Evolutionary conservation across 2,797 vertebrate species (phyloP).

Genomic region (Poeciliopsis infans): DNA sequence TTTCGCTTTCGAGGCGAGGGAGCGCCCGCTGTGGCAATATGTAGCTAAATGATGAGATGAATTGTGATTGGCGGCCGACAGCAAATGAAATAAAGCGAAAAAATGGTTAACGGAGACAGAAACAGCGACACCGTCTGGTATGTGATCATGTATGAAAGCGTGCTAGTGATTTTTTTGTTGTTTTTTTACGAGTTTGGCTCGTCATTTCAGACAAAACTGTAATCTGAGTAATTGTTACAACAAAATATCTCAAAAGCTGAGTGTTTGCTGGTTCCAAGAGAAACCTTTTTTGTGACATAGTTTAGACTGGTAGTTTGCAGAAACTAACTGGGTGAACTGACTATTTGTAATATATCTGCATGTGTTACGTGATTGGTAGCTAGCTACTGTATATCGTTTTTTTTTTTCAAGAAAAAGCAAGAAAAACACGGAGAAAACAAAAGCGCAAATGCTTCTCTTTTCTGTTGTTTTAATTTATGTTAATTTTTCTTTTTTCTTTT

Average conservation of each 20-base stretch:
- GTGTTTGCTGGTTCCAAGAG: slow-evolving; percentile 82
- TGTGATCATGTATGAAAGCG: slow-evolving; percentile 70
- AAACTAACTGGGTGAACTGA: slow-evolving; percentile 85
- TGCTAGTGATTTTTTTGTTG: slow-evolving; percentile 67
- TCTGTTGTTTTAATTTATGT: slow-evolving; percentile 37
- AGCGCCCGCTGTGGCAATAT: slow-evolving; percentile 14
- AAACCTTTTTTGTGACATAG: slow-evolving; percentile 85
- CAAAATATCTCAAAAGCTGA: slow-evolving; percentile 80
- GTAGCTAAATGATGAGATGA: neutral
- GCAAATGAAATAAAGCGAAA: slow-evolving; percentile 8
- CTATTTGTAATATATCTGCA: slow-evolving; percentile 89
- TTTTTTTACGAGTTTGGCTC: slow-evolving; percentile 69
- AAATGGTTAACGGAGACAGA: slow-evolving; percentile 5
- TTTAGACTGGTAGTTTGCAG: slow-evolving; percentile 87
- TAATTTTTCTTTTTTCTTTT: slow-evolving; percentile 30
- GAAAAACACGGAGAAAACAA: slow-evolving; percentile 63
- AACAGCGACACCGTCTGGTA: slow-evolving; percentile 70
- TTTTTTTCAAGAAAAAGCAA: slow-evolving; percentile 74
- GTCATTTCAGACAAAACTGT: slow-evolving; percentile 79
- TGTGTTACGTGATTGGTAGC: slow-evolving; percentile 87
- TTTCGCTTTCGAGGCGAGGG: neutral
- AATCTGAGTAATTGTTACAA: slow-evolving; percentile 77
- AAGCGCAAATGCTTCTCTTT: slow-evolving; percentile 77
- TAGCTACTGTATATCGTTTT: slow-evolving; percentile 81
- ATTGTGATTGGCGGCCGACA: slow-evolving; percentile 1